Evolutionary conservation across 92 coral and sea anemone genomes (phyloP), one percentile per base, ranked within the genome.

Genomic region (Meandrina meandrites): DNA sequence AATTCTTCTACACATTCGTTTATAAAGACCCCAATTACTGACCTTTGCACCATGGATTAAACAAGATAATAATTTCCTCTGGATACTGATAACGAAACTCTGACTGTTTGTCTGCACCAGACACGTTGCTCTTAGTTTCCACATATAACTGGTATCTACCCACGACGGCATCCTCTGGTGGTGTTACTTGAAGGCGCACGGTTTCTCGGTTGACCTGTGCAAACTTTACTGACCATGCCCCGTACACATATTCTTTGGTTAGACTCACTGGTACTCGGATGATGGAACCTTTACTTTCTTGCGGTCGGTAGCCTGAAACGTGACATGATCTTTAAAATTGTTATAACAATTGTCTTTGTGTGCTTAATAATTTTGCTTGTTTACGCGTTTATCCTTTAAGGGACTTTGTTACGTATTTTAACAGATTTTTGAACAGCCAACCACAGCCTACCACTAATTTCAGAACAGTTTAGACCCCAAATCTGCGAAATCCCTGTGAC

Each of bases 41-140:
- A 94, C 97, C 97, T 92, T 88, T 91, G 78, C 97, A 94, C 97
- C 97, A 94, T 19, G 97, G 90, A 71, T 94, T 94, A 79, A 94
- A 94, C 89, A 94, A 34, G n/a, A 94, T 50, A 48, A 76, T 72
- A 18, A 94, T 62, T 24, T 86, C 89, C 69, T 83, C 86, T 16
- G 86, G 70, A 68, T 88, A 53, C 83, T 85, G 87, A 66, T 79
- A 58, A 42, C 95, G 91, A 82, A 74, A 90, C 58, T 48, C 76
- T 78, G 81, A 62, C 22, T 86, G 68, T 73, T 94, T 81, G 4
- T 57, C 91, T 34, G 83, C 80, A 48, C 76, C 86, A n/a, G 34
- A 22, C 45, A 60, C 81, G 66, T 84, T 84, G 82, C 91, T 80
- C 76, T 80, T 90, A 1, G 95, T 92, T 80, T 94, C 98, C 18